Evolutionary conservation across 2,888 invertebrate genomes (phyloP).

Genomic region (Heteromurus nitidus): DNA sequence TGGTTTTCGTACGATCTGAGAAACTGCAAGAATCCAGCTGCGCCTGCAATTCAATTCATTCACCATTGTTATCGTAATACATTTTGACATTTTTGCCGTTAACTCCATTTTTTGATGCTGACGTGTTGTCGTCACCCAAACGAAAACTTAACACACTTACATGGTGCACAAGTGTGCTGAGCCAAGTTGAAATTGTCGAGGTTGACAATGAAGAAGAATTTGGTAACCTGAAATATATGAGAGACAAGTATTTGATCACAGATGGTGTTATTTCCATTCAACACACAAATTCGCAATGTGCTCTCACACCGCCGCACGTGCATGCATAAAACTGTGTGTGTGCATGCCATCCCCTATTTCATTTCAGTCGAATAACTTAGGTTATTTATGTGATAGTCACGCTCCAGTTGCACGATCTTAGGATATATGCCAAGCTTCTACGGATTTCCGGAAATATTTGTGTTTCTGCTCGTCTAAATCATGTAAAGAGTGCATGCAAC

Average conservation of each 20-base stretch:
- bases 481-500: too few species aligned
- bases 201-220: slow-evolving; percentile 47
- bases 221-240: slow-evolving; percentile 39
- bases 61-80: too few species aligned
- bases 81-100: too few species aligned
- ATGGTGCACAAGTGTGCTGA: slow-evolving; percentile 54
- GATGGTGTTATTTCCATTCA: too few species aligned
- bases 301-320: not conserved
- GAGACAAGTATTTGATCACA: too few species aligned
- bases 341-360: not conserved
- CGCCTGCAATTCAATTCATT: slow-evolving; percentile 25
- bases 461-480: not conserved
- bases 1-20: slow-evolving; percentile 52
- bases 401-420: slow-evolving; percentile 44
- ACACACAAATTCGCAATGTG: not conserved
- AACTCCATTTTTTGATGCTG: too few species aligned
- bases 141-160: slow-evolving; percentile 39
- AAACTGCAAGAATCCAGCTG: slow-evolving; percentile 50
- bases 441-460: slow-evolving; percentile 4
- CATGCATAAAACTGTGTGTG: not conserved
- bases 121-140: too few species aligned
- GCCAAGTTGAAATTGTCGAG: slow-evolving; percentile 58
- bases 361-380: not conserved
- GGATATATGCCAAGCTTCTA: not conserved
- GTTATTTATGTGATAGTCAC: slow-evolving; percentile 34